Conservation (phyloP, 2,888 invertebrate genomes). For the Amaurobius ferox region DNA sequence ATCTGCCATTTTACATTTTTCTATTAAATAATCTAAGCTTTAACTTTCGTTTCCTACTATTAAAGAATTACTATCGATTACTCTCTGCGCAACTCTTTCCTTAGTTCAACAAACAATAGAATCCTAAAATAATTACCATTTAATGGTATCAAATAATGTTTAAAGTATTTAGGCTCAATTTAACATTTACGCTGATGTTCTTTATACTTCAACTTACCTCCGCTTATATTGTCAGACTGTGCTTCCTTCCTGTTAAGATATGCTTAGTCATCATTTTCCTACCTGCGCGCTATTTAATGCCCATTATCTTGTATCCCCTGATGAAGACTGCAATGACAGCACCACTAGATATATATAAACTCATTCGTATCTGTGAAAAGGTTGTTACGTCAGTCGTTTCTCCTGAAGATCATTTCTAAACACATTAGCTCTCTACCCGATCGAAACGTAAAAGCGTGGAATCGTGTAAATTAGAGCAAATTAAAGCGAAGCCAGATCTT, state of each 20-base stretch:
- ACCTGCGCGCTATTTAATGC: not conserved
- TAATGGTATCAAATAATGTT: too few species aligned
- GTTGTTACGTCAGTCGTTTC: constrained; percentile 5
- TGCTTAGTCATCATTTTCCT: not conserved
- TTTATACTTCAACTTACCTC: constrained; percentile 3
- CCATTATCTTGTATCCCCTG: not conserved
- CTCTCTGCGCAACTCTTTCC: too few species aligned
- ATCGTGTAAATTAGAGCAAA: constrained; percentile 31
- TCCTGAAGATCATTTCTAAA: constrained; percentile 19
- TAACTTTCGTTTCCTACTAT: too few species aligned
- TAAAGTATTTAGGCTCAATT: not conserved
- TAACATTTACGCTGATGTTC: not conserved
- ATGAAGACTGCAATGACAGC: constrained; percentile 13
- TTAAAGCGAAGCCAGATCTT: constrained; percentile 38
- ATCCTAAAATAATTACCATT: too few species aligned
- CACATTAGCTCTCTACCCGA: constrained; percentile 19
- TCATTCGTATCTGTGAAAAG: constrained; percentile 3
- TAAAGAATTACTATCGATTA: too few species aligned
- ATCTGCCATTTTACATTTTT: too few species aligned
- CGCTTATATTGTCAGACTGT: not conserved
- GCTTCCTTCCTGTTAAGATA: not conserved
- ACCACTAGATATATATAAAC: constrained; percentile 11
- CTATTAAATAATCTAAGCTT: too few species aligned
- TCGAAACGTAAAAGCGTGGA: constrained; percentile 37
- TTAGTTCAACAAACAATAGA: too few species aligned